Evolutionary conservation across 2,888 invertebrate genomes (phyloP), one percentile per base, ranked within the genome.

Genomic region (Cryptocephalus primarius): DNA sequence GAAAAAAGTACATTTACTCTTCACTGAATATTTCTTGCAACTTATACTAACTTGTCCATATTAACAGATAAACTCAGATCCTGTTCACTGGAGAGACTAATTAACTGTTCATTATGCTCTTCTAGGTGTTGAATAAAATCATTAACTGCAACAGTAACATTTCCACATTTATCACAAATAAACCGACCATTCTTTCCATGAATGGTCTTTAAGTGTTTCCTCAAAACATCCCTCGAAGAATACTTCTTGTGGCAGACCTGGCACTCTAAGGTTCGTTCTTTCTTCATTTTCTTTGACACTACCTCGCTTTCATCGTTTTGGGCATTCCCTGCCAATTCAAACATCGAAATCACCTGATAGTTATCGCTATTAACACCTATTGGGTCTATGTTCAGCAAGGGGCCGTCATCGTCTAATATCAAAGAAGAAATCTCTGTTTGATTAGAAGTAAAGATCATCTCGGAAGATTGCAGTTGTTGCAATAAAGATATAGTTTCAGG

Each of bases 111-210:
- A 22, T 6, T 22, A 22, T 22, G 22, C 22, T 6, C 22, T 22
- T 22, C 22, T 22, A 22, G 22, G 13, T 40, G 10, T 34, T 13
- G 32, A 9, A n/a, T 12, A 42, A 32, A 11, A 6, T 40, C 22
- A 40, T 22, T 22, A 22, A 22, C 22, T 22, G 22, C 6, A 22
- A 2, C 22, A 22, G 22, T 22, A 22, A 22, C 22, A 22, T 2
- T 22, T 10, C 10, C 22, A 8, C 13, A 13, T 14, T 11, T 11
- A 40, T 11, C 10, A 22, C 22, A 22, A 22, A 22, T 22, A 22
- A 22, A 22, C 22, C 6, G 22, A 22, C 22, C 22, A 6, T 22
- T 22, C 22, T 79, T 78, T 2, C 78, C 78, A 57, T 82, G 80
- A 32, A 75, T 45, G 12, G 50, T 59, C 51, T 64, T 65, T 47